Conservation (phyloP, 2,113 vertebrate species). For the Hippocampus zosterae region DNA sequence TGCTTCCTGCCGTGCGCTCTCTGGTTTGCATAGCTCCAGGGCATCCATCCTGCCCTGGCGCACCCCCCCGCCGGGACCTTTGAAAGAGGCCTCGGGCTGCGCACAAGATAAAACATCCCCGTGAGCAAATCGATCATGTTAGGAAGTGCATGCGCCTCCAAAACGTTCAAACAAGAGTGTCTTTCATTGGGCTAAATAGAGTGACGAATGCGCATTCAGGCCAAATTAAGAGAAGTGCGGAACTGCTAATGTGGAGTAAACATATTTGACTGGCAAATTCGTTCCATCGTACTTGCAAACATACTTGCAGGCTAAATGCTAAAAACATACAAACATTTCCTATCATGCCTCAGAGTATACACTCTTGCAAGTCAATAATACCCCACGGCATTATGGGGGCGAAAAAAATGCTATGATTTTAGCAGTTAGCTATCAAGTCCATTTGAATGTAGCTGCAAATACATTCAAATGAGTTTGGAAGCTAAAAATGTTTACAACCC, state of each 20-base stretch:
- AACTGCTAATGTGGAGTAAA: too few species aligned
- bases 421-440: too few species aligned
- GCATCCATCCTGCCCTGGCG: conserved; percentile 35
- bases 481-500: too few species aligned
- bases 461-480: too few species aligned
- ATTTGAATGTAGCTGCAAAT: too few species aligned
- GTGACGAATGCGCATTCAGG: not conserved
- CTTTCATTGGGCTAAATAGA: not conserved
- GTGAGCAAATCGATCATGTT: conserved; percentile 6
- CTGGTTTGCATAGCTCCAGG: conserved; percentile 35
- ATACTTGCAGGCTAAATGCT: too few species aligned
- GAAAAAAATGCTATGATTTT: too few species aligned
- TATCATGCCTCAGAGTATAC: too few species aligned
- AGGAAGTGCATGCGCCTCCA: conserved; percentile 17
- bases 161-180: not conserved
- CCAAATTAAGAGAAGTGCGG: not conserved
- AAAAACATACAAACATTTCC: too few species aligned
- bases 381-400: not conserved
- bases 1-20: conserved; percentile 24
- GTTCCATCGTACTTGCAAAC: too few species aligned
- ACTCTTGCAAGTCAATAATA: too few species aligned
- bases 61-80: conserved; percentile 20
- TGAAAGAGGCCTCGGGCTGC: conserved; percentile 18
- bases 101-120: conserved; percentile 16
- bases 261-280: too few species aligned